These are phyloP conservation scores for Steromphala cineraria DNA, from an alignment of 2,888 invertebrate species.

Conservation along the genomic window DNA sequence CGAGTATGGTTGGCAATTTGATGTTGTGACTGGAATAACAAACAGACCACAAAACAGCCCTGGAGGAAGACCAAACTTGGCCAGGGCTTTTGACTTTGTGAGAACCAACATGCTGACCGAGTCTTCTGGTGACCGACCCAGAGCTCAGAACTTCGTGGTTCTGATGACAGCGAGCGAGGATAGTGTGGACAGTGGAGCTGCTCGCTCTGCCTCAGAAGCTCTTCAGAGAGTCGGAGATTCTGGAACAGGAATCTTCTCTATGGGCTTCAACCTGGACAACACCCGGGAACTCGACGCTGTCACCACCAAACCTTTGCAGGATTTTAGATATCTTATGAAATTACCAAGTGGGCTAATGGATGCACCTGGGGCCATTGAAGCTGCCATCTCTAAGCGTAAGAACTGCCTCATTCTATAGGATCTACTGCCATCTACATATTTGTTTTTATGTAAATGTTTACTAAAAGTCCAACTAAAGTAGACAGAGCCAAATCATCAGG, in stretches of 20 bases:
- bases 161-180: constrained; percentile 52
- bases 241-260: constrained; percentile 56
- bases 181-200: constrained; percentile 22
- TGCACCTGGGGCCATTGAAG: constrained; percentile 33
- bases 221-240: not conserved
- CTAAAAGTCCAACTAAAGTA: too few relatives aligned
- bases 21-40: not conserved
- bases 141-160: constrained; percentile 51
- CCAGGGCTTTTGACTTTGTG: constrained; percentile 45
- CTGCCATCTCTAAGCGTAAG: too few relatives aligned
- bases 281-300: constrained; percentile 51
- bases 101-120: constrained; percentile 37
- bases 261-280: constrained; percentile 55
- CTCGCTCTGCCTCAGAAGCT: too few relatives aligned
- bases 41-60: not conserved
- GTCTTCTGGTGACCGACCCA: constrained; percentile 46
- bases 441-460: too few relatives aligned
- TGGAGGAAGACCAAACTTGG: constrained; percentile 38
- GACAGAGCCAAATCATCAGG: too few relatives aligned
- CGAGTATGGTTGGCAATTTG: not conserved
- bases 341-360: constrained; percentile 42
- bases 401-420: too few relatives aligned
- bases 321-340: constrained; percentile 41
- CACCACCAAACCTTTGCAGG: constrained; percentile 49
- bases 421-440: too few relatives aligned